Conservation (phyloP, 2,888 invertebrate genomes). For the Mythimna lalbum region DNA sequence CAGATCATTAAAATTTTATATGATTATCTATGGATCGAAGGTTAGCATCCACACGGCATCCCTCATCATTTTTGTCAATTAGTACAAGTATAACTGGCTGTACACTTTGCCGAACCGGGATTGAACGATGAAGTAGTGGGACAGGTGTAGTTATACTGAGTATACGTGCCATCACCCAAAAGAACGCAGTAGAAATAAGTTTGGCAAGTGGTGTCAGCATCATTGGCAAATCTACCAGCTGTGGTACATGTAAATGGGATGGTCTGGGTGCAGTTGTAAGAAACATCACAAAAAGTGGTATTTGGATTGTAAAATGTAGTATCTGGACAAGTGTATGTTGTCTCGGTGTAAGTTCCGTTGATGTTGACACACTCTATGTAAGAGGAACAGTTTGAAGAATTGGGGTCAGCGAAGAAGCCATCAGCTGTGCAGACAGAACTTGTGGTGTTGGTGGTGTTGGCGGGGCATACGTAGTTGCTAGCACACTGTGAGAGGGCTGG, state of each 20-base stretch:
- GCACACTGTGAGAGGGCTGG: conserved; percentile 41
- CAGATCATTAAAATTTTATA: no score
- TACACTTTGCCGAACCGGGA: conserved; percentile 78
- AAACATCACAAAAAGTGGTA: conserved; percentile 79
- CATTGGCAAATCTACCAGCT: conserved; percentile 82
- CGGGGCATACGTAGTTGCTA: conserved; percentile 31
- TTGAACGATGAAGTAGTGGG: conserved; percentile 83
- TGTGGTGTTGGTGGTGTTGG: conserved; percentile 23
- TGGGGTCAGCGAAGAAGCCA: conserved; percentile 71
- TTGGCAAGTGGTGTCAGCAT: conserved; percentile 80
- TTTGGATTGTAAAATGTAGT: conserved; percentile 78
- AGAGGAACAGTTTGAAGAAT: conserved; percentile 75
- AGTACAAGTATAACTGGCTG: conserved; percentile 79
- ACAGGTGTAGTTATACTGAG: conserved; percentile 81
- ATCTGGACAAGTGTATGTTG: conserved; percentile 76
- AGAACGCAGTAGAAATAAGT: conserved; percentile 82
- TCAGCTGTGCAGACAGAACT: conserved; percentile 43
- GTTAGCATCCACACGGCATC: neutral
- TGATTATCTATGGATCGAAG: no score
- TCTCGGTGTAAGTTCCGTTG: conserved; percentile 74
- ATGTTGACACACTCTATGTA: conserved; percentile 81
- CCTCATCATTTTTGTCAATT: conserved; percentile 33
- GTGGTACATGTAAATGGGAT: conserved; percentile 76
- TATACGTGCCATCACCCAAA: conserved; percentile 70
- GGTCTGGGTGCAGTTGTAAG: conserved; percentile 74